Percentiles rank a stretch among this genome's conserved stretches.
These are phyloP conservation scores for Papilio aristodemus DNA, from an alignment of 1,140 invertebrate species.

Conservation along the genomic window DNA sequence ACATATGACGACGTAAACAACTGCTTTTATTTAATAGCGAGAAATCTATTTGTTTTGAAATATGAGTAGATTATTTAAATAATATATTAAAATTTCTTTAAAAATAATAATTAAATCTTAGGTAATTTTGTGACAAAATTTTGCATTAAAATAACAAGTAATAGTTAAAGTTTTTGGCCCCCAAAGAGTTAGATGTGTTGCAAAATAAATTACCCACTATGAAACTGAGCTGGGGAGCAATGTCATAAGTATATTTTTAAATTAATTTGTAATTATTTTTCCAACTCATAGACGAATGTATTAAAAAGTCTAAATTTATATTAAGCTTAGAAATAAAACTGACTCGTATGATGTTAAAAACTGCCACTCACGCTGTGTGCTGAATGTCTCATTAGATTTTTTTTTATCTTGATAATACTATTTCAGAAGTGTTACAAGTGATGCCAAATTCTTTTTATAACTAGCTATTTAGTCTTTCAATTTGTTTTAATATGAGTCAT, in stretches of 20 bases:
- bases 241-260: no score
- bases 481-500: not conserved
- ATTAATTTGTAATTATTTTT: no score
- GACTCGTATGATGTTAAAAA: slow-evolving; percentile 13
- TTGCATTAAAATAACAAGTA: no score
- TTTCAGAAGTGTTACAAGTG: slow-evolving; percentile 22
- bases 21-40: not conserved
- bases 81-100: no score
- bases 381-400: slow-evolving; percentile 21
- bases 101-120: no score
- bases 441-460: slow-evolving; percentile 29
- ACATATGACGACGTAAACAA: not conserved
- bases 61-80: no score
- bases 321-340: slow-evolving; percentile 24
- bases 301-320: not conserved
- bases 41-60: not conserved
- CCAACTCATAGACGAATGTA: not conserved
- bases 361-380: slow-evolving; percentile 13
- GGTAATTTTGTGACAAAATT: no score
- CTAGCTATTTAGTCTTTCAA: not conserved
- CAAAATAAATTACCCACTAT: no score
- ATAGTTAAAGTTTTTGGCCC: no score
- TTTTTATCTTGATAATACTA: slow-evolving; percentile 28
- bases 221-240: no score
- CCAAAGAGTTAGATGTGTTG: no score